Conservation (phyloP, 2,113 vertebrate genomes). For the Tenrec ecaudatus region DNA sequence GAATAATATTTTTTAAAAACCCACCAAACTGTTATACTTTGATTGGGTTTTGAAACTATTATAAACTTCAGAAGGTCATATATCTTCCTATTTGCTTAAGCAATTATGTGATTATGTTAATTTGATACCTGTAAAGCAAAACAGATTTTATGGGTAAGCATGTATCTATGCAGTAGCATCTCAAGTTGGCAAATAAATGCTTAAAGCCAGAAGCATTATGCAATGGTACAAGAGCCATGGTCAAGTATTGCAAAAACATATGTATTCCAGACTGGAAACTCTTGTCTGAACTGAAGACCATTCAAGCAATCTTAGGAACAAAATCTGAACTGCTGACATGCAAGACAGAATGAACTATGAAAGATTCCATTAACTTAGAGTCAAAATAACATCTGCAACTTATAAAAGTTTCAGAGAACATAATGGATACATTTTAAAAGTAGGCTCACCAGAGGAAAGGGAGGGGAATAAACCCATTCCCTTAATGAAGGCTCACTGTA, state of each 20-base stretch:
- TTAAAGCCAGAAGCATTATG: slow-evolving; percentile 56
- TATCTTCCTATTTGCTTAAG: slow-evolving; percentile 52
- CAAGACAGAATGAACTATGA: background rate
- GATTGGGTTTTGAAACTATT: slow-evolving; percentile 24
- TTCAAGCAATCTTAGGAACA: slow-evolving; percentile 28
- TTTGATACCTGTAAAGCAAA: slow-evolving; percentile 63
- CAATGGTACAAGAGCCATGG: slow-evolving; percentile 9
- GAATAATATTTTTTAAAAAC: background rate
- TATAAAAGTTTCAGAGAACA: slow-evolving; percentile 47
- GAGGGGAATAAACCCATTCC: slow-evolving; percentile 4
- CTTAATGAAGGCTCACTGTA: background rate
- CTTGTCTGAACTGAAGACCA: slow-evolving; percentile 21
- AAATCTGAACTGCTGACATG: slow-evolving; percentile 42
- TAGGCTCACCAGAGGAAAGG: slow-evolving; percentile 55
- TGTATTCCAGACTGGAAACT: slow-evolving; percentile 54
- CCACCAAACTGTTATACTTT: slow-evolving; percentile 34
- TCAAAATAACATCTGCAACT: slow-evolving; percentile 33
- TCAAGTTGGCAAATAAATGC: slow-evolving; percentile 60
- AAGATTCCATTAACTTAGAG: slow-evolving; percentile 40
- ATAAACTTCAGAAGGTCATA: background rate
- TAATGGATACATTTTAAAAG: background rate
- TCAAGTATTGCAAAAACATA: slow-evolving; percentile 72
- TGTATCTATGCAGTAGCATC: slow-evolving; percentile 63
- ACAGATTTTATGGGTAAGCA: slow-evolving; percentile 55
- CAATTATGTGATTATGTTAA: slow-evolving; percentile 47